Evolutionary conservation across 2,888 invertebrate genomes (phyloP).

Genomic region (Drosophila multiciliata): DNA sequence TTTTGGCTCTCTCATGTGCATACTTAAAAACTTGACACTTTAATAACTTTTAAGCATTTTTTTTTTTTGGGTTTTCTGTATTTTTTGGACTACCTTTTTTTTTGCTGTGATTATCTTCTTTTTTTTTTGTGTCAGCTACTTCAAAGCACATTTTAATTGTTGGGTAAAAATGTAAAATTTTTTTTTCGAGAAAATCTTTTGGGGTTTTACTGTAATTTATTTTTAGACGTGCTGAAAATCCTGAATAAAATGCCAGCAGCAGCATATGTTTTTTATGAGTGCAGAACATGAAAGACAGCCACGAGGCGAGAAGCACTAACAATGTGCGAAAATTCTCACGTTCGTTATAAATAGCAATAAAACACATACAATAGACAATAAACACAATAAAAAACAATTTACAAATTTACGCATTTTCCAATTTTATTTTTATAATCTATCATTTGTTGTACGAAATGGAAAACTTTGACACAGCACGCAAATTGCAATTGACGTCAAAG

Average conservation of each 20-base stretch:
- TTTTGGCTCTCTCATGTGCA: conserved; percentile 47
- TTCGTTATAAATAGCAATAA: conserved; percentile 72
- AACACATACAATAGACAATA: conserved; percentile 30
- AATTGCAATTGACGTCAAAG: conserved; percentile 20
- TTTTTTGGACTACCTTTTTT: conserved; percentile 1
- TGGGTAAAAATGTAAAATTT: conserved; percentile 42
- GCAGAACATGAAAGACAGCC: conserved; percentile 64
- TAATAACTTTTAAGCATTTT: conserved; percentile 69
- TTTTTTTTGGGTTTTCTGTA: conserved; percentile 10
- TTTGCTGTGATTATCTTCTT: not conserved
- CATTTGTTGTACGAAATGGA: conserved; percentile 24
- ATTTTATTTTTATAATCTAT: conserved; percentile 42
- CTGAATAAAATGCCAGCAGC: conserved; percentile 54
- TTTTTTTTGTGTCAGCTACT: conserved; percentile 33
- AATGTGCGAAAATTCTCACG: conserved; percentile 78
- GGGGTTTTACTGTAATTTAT: conserved; percentile 33
- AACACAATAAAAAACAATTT: conserved; percentile 63
- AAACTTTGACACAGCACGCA: conserved; percentile 14
- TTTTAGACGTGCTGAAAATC: conserved; percentile 57
- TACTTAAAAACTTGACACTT: conserved; percentile 76
- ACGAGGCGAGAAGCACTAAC: conserved; percentile 33
- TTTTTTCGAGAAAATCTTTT: conserved; percentile 22
- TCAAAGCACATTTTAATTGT: conserved; percentile 73
- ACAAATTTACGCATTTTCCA: conserved; percentile 42
- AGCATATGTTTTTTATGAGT: conserved; percentile 70